Evolutionary conservation across 1,140 invertebrate species (phyloP), one percentile per base, ranked within the genome.

Genomic region (Penaeus vannamei): DNA sequence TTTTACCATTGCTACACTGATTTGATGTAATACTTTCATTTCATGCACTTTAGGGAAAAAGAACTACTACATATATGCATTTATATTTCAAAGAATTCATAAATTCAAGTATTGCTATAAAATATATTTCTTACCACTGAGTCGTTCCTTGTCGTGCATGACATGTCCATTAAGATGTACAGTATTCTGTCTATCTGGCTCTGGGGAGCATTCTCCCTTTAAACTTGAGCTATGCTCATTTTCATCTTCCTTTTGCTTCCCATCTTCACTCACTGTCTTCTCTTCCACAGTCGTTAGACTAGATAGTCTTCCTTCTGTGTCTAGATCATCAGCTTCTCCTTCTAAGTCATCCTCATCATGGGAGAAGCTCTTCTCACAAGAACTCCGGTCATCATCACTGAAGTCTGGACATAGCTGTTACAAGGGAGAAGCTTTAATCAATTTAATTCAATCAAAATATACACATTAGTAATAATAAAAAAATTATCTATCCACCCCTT

Each of bases 341-440:
- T 89, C 88, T 23, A 90, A 53, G 42, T 90, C 88, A 59, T 90
- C 88, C n/a, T 90, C 88, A 42, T 90, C 88, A 85, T 90, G 84
- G 79, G 61, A 82, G 61, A 85, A 90, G 61, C 84, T 86, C 32
- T 90, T 90, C n/a, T 85, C 88, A 60, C 76, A 85, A 82, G 72
- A 90, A 59, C 88, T 90, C 22, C 69, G 77, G 42, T 89, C 87
- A 72, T 90, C 88, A 60, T 90, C 88, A 90, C 88, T 90, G 42
- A 80, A 90, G 4, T 85, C 84, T 53, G 53, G 53, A 62, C 69
- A 77, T 61, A 62, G 61, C 64, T 72, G 82, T 42, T 17, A 64
- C 77, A 72, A 60, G n/a, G 10, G 64, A 84, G n/a, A 77, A 76
- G 69, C 4, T 0, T 1, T 60, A 0, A 14, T n/a, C 7, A 81